Evolutionary conservation across 37 sponge, comb jelly and placozoan species (phyloP).

Genomic region (Spongilla lacustris): DNA sequence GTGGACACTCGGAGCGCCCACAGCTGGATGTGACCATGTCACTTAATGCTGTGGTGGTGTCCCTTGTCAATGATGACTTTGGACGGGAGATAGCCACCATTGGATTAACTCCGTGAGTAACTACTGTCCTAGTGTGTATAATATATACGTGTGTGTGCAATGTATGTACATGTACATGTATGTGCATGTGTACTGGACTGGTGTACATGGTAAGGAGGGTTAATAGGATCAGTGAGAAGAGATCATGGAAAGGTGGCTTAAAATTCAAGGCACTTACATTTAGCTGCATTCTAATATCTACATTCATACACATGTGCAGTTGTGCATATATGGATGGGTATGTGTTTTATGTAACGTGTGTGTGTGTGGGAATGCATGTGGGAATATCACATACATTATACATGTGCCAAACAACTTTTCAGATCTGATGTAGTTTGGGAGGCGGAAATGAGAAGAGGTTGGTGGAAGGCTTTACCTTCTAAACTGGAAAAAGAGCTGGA

Average conservation of each 20-base stretch:
- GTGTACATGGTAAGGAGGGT: too few relatives aligned
- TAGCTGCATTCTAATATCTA: too few relatives aligned
- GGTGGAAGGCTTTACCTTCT: conserved; percentile 36
- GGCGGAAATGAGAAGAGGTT: conserved; percentile 26
- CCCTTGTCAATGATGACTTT: conserved; percentile 70
- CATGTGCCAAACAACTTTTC: neutral
- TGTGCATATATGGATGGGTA: too few relatives aligned
- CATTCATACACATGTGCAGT: too few relatives aligned
- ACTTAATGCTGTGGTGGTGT: conserved; percentile 61
- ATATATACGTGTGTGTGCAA: neutral
- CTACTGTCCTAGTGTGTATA: conserved; percentile 3
- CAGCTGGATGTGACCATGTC: conserved; percentile 42
- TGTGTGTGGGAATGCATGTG: too few relatives aligned
- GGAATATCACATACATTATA: too few relatives aligned
- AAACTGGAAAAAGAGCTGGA: conserved; percentile 39
- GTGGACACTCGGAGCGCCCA: conserved; percentile 26
- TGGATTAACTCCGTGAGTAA: conserved; percentile 60
- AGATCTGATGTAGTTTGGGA: conserved; percentile 73
- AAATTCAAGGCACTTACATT: too few relatives aligned
- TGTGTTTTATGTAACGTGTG: too few relatives aligned
- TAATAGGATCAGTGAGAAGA: too few relatives aligned
- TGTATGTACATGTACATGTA: neutral
- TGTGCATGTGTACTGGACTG: too few relatives aligned
- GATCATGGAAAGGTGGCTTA: too few relatives aligned
- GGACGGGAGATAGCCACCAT: conserved; percentile 77